These are phyloP conservation scores for Camponotus floridanus DNA, from an alignment of 1,140 invertebrate genomes.

Conservation along the genomic window DNA sequence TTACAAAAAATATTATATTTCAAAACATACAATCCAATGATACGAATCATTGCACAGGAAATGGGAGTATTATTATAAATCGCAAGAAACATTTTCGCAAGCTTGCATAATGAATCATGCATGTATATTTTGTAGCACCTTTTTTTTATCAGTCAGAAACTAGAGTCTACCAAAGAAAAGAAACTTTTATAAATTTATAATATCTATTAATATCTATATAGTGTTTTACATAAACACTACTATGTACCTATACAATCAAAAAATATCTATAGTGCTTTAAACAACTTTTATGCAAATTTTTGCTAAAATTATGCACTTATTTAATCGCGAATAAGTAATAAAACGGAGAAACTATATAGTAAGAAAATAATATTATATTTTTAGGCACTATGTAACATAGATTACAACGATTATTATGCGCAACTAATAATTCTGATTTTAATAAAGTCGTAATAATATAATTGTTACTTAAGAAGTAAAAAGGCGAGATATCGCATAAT, in stretches of 20 bases:
- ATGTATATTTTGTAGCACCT: slow-evolving; percentile 58
- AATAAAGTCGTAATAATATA: slow-evolving; percentile 44
- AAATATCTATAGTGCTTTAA: slow-evolving; percentile 43
- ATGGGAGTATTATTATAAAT: slow-evolving; percentile 52
- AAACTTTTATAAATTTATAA: slow-evolving; percentile 58
- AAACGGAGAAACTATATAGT: slow-evolving; percentile 16
- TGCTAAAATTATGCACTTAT: slow-evolving; percentile 10
- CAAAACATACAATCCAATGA: slow-evolving; percentile 50
- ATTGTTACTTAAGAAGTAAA: slow-evolving; percentile 49
- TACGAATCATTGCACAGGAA: slow-evolving; percentile 43
- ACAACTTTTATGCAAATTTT: slow-evolving; percentile 29
- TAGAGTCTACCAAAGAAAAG: slow-evolving; percentile 28
- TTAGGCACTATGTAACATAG: slow-evolving; percentile 6
- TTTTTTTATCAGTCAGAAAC: slow-evolving; percentile 48
- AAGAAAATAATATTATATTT: slow-evolving; percentile 32
- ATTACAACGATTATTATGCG: slow-evolving; percentile 33
- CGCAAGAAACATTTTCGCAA: slow-evolving; percentile 51
- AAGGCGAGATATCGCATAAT: slow-evolving; percentile 20
- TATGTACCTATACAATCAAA: slow-evolving; percentile 25
- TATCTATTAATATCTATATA: slow-evolving; percentile 53
- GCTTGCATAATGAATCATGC: slow-evolving; percentile 48
- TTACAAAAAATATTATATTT: slow-evolving; percentile 49
- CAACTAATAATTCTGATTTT: slow-evolving; percentile 35
- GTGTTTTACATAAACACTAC: slow-evolving; percentile 37
- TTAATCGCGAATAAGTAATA: slow-evolving; percentile 32